Evolutionary conservation across 2,113 vertebrate species (phyloP).

Genomic region (Xiphophorus hellerii): DNA sequence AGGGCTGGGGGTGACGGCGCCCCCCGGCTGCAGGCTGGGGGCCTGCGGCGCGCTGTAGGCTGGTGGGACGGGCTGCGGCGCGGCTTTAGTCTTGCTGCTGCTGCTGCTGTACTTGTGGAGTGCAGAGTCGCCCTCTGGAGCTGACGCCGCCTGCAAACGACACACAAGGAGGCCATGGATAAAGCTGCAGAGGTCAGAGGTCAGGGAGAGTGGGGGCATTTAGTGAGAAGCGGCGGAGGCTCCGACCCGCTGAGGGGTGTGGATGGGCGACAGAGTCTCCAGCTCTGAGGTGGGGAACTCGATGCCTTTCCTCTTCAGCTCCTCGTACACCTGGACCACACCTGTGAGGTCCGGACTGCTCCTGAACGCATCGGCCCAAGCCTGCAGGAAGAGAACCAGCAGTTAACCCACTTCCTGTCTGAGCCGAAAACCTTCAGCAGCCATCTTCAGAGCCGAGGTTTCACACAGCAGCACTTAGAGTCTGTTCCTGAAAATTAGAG

Average conservation of each 20-base stretch:
- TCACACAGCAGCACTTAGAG: too few relatives aligned
- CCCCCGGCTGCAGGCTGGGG: slow-evolving; percentile 82
- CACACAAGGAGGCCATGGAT: neutral
- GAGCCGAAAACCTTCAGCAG: neutral
- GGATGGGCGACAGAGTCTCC: slow-evolving; percentile 95
- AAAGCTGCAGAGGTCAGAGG: neutral
- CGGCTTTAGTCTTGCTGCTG: slow-evolving; percentile 76
- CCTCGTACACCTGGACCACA: slow-evolving; percentile 97
- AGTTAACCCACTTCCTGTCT: neutral
- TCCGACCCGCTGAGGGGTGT: slow-evolving; percentile 94
- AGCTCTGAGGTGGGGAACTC: slow-evolving; percentile 95
- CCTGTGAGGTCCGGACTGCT: slow-evolving; percentile 98
- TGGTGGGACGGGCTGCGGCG: slow-evolving; percentile 78
- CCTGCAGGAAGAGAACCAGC: slow-evolving; percentile 74
- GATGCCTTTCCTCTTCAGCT: slow-evolving; percentile 96
- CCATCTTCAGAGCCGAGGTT: neutral
- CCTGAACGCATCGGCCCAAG: slow-evolving; percentile 98
- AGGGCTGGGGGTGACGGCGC: slow-evolving; percentile 90
- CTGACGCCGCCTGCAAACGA: slow-evolving; percentile 76
- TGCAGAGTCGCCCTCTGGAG: slow-evolving; percentile 91
- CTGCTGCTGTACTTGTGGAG: slow-evolving; percentile 80
- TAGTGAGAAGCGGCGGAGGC: neutral
- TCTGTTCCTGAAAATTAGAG: too few relatives aligned
- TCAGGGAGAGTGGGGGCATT: too few relatives aligned
- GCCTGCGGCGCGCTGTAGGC: slow-evolving; percentile 75